Conservation (phyloP, 2,888 invertebrate genomes). For the Schizotus pectinicornis region DNA sequence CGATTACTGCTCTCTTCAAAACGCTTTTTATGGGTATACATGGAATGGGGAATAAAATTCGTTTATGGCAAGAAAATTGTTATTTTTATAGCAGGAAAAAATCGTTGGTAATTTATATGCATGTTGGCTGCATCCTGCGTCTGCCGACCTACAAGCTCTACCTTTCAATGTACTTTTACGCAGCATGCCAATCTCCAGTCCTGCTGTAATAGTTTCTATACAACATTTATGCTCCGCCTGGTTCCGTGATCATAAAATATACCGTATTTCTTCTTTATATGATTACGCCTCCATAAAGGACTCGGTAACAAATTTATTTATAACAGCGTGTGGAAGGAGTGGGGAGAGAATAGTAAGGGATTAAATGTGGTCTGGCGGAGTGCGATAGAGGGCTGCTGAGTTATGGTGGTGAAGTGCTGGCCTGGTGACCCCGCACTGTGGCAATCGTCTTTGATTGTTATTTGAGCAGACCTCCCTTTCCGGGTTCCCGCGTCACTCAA, state of each 20-base stretch:
- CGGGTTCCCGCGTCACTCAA: slow-evolving; percentile 43
- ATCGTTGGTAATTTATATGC: slow-evolving; percentile 48
- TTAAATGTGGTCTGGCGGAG: slow-evolving; percentile 51
- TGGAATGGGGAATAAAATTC: slow-evolving; percentile 48
- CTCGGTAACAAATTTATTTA: slow-evolving; percentile 53
- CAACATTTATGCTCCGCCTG: slow-evolving; percentile 44
- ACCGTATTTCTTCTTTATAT: slow-evolving; percentile 54
- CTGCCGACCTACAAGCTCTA: slow-evolving; percentile 16
- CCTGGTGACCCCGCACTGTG: slow-evolving; percentile 44
- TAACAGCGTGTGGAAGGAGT: slow-evolving; percentile 41
- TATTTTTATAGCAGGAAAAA: slow-evolving; percentile 49
- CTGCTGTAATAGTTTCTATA: slow-evolving; percentile 39
- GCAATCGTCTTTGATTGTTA: slow-evolving; percentile 54
- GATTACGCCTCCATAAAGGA: slow-evolving; percentile 52
- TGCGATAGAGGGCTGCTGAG: slow-evolving; percentile 52
- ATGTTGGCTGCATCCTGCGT: slow-evolving; percentile 37
- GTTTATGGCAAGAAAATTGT: slow-evolving; percentile 50
- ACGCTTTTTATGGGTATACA: slow-evolving; percentile 47
- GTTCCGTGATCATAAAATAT: slow-evolving; percentile 51
- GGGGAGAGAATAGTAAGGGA: slow-evolving; percentile 45
- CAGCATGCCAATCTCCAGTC: slow-evolving; percentile 41
- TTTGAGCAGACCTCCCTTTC: slow-evolving; percentile 50
- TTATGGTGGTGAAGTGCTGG: slow-evolving; percentile 46
- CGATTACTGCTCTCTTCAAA: slow-evolving; percentile 48
- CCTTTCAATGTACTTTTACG: slow-evolving; percentile 30